Evolutionary conservation across 2,888 invertebrate species (phyloP), one percentile per base, ranked within the genome.

Genomic region (Metallyticus violacea): DNA sequence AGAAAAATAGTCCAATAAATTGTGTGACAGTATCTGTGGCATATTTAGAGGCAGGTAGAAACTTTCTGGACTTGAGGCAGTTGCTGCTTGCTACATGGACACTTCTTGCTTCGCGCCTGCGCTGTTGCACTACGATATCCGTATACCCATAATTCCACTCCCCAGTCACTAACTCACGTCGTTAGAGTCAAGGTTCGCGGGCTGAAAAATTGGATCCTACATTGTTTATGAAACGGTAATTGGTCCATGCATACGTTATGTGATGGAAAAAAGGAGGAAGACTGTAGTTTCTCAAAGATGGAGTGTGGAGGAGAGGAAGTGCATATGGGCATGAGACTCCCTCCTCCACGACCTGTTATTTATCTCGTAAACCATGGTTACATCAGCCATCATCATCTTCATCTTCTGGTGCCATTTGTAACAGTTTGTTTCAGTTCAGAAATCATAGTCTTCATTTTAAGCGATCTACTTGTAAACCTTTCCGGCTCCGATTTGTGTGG

Each of bases 191-290:
- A 80, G 7, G 83, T 28, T 83, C 77, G 77, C 27, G 29, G 83
- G 26, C 78, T 86, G 85, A 87, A 87, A 86, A 85, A 87, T 86
- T 86, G 82, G 82, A 86, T 85, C 40, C 80, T 87, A 80, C 87
- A 88, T 86, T 87, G 87, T 88, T 88, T 88, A 88, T 86, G 88
- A 85, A 86, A 79, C 30, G 27, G 86, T 88, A 88, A 88, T 88
- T 88, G 88, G 84, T 82, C 40, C 87, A 87, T 87, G 87, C 81
- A 88, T 88, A 86, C 84, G 77, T 87, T 81, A 83, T 86, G 86
- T 86, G 86, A 82, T 79, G 82, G 80, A 85, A n/a, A 29, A 62
- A 40, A 40, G 26, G 27, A 79, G 27, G 27, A 9, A 78, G 26
- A 79, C 79, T 26, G 76, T 15, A 27, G 27, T 26, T n/a, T 62